phyloP scores from a whole-genome alignment of 1,140 invertebrate genomes.

The Pseudomyrmex flavicornis region DNA sequence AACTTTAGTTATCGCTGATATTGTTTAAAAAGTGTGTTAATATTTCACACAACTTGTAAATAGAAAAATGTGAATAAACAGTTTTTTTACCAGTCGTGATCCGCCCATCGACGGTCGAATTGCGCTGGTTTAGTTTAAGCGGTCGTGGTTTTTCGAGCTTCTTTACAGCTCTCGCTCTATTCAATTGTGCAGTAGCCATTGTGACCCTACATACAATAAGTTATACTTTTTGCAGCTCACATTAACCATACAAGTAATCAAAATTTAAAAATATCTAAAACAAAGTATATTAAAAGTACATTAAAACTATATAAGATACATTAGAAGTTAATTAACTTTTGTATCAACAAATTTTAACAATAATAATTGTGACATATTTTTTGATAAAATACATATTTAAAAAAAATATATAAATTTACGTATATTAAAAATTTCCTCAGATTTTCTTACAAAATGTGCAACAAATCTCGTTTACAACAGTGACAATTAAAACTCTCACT shows the following conservation, averaged over 20 bases:
- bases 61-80: not conserved
- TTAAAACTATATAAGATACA: no score
- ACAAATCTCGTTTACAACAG: no score
- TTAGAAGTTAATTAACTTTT: no score
- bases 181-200: conserved; percentile 83
- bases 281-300: no score
- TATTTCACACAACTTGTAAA: not conserved
- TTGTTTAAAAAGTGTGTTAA: not conserved
- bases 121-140: conserved; percentile 86
- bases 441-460: no score
- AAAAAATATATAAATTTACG: no score
- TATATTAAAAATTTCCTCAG: no score
- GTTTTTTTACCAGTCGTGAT: conserved; percentile 80
- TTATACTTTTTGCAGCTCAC: not conserved
- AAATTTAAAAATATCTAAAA: no score
- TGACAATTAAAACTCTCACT: no score
- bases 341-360: no score
- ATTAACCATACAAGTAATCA: not conserved
- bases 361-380: no score
- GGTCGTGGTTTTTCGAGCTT: conserved; percentile 91
- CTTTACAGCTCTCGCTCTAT: conserved; percentile 86
- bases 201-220: conserved; percentile 34
- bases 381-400: no score
- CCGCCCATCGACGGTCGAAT: conserved; percentile 82
- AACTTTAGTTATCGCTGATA: not conserved